Evolutionary conservation across 2,797 vertebrate genomes (phyloP).

Genomic region (Streptopelia turtur): DNA sequence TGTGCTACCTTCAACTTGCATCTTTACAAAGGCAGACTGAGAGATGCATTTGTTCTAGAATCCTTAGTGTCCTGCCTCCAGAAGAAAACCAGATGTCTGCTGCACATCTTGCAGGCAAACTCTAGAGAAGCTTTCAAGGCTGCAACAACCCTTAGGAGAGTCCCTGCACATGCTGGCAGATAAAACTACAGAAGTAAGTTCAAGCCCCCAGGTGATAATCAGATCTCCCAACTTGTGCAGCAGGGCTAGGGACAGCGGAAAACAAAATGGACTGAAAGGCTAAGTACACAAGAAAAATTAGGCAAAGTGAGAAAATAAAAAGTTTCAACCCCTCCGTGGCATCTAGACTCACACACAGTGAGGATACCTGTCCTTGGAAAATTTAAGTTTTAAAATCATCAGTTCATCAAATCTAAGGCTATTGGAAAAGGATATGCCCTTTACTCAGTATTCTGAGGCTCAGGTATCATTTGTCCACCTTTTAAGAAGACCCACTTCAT

Average conservation of each 20-base stretch:
- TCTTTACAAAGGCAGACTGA: background rate
- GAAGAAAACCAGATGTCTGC: background rate
- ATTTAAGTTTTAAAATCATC: background rate
- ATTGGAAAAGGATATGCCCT: background rate
- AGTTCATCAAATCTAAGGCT: background rate
- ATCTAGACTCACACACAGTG: rapidly evolving
- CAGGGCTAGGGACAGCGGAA: rapidly evolving
- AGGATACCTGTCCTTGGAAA: background rate
- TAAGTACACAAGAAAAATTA: background rate
- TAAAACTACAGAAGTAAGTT: background rate
- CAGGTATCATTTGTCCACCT: background rate
- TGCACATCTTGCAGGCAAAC: background rate
- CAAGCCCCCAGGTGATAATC: background rate
- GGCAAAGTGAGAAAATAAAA: background rate
- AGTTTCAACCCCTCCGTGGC: background rate
- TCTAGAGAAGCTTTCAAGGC: background rate
- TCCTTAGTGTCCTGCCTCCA: background rate
- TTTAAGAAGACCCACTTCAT: background rate
- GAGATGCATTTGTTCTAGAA: background rate
- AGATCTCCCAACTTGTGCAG: background rate
- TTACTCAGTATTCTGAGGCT: background rate
- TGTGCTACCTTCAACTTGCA: background rate
- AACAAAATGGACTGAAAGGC: background rate
- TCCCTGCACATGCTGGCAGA: background rate
- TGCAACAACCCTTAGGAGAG: background rate